phyloP scores from a whole-genome alignment of 2,797 vertebrate genomes.

The Clarias fuscus region DNA sequence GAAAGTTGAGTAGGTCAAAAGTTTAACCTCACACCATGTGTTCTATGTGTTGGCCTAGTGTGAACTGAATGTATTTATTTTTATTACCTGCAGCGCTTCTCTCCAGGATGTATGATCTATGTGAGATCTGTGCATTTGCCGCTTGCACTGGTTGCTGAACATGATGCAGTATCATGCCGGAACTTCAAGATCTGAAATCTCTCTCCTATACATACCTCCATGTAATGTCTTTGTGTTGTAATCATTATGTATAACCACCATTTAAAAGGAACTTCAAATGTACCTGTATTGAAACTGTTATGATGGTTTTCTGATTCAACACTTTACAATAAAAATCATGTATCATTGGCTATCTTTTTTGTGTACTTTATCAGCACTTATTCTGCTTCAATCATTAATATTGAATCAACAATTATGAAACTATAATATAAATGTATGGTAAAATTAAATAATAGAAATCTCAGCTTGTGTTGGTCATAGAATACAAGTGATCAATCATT shows the following conservation, averaged over 20 bases:
- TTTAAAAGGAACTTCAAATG: background rate
- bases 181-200: background rate
- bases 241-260: background rate
- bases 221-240: background rate
- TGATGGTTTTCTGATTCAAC: background rate
- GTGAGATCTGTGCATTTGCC: constrained; percentile 59
- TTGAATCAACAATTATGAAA: background rate
- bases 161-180: background rate
- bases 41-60: no score
- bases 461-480: background rate
- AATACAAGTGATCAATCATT: background rate
- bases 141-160: constrained; percentile 60
- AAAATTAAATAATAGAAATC: background rate
- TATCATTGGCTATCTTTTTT: background rate
- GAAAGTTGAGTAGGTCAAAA: background rate
- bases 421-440: background rate
- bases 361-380: background rate
- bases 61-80: constrained; percentile 17
- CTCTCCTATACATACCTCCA: background rate
- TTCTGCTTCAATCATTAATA: background rate
- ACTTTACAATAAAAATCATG: background rate
- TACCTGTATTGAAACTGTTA: background rate
- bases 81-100: constrained; percentile 47
- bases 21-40: no score
- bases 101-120: constrained; percentile 32